phyloP scores from a whole-genome alignment of 2,888 invertebrate species.

The Nomada fucata region DNA sequence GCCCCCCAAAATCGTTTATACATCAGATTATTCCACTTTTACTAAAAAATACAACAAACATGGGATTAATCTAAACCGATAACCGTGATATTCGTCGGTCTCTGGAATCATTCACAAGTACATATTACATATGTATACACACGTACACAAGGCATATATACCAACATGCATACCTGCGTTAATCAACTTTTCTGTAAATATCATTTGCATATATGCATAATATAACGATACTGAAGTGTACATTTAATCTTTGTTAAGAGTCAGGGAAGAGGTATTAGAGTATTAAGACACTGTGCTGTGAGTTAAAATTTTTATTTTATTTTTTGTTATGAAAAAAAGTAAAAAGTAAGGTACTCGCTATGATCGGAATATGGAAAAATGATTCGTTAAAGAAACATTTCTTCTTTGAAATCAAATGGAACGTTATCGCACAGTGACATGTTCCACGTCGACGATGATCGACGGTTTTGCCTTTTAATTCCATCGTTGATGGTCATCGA shows the following conservation, averaged over 20 bases:
- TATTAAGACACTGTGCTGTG: conserved; percentile 66
- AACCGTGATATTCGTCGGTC: conserved; percentile 50
- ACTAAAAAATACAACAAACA: conserved; percentile 57
- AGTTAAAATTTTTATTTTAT: conserved; percentile 20
- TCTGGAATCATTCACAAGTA: conserved; percentile 35
- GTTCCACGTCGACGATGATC: conserved; percentile 16
- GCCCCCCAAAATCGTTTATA: conserved; percentile 70
- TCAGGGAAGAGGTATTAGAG: conserved; percentile 52
- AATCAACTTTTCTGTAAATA: conserved; percentile 66
- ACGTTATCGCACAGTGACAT: conserved; percentile 21
- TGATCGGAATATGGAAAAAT: conserved; percentile 58
- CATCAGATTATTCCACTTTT: conserved; percentile 71
- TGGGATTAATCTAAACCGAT: conserved; percentile 43
- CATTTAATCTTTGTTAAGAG: conserved; percentile 76
- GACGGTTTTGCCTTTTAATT: conserved; percentile 32
- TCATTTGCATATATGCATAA: conserved; percentile 76
- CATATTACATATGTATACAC: conserved; percentile 33
- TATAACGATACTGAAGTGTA: conserved; percentile 68
- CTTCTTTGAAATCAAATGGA: not conserved
- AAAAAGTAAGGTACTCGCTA: conserved; percentile 32
- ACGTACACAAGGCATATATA: conserved; percentile 34
- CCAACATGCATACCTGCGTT: conserved; percentile 50
- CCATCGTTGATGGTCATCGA: conserved; percentile 37
- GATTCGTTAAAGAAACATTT: conserved; percentile 42
- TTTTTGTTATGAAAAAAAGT: conserved; percentile 10